phyloP scores from a whole-genome alignment of 2,113 vertebrate genomes.

The Colaptes auratus region DNA sequence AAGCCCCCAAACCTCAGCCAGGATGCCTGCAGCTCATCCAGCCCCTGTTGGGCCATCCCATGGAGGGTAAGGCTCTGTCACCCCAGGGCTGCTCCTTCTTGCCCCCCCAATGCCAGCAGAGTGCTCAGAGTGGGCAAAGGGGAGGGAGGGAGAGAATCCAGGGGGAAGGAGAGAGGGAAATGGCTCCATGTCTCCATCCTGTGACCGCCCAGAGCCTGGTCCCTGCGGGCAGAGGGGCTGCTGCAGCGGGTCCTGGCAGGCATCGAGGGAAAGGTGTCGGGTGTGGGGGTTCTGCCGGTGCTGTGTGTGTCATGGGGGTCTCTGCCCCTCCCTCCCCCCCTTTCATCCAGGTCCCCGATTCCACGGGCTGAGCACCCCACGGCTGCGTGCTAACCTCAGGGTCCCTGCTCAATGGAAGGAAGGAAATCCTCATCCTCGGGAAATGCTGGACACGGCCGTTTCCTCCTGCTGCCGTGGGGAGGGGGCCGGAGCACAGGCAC shows the following conservation, averaged over 20 bases:
- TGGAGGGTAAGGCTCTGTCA: accelerated
- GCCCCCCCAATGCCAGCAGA: accelerated
- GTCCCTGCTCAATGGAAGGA: conserved; percentile 58
- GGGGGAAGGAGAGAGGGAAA: background rate
- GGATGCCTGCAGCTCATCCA: background rate
- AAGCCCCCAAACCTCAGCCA: background rate
- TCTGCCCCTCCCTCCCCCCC: background rate
- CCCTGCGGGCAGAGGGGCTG: background rate
- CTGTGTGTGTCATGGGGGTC: background rate
- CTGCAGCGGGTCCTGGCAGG: background rate
- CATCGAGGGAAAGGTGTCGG: accelerated
- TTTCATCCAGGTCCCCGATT: background rate
- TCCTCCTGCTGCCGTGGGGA: conserved; percentile 19
- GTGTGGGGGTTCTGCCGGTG: background rate
- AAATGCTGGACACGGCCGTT: conserved; percentile 44
- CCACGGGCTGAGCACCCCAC: background rate
- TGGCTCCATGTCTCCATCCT: background rate
- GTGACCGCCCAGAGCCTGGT: accelerated
- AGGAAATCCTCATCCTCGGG: conserved; percentile 64
- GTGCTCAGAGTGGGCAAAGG: background rate
- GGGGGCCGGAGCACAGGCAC: background rate
- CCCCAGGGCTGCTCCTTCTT: background rate
- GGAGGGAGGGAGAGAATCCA: background rate
- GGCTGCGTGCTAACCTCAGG: conserved; percentile 50
- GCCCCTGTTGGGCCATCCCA: accelerated